A percentile compares a stretch with the other conserved stretches of the same genome.
Evolutionary conservation across 2,888 invertebrate species (phyloP).

Genomic region (Cepaea hortensis): DNA sequence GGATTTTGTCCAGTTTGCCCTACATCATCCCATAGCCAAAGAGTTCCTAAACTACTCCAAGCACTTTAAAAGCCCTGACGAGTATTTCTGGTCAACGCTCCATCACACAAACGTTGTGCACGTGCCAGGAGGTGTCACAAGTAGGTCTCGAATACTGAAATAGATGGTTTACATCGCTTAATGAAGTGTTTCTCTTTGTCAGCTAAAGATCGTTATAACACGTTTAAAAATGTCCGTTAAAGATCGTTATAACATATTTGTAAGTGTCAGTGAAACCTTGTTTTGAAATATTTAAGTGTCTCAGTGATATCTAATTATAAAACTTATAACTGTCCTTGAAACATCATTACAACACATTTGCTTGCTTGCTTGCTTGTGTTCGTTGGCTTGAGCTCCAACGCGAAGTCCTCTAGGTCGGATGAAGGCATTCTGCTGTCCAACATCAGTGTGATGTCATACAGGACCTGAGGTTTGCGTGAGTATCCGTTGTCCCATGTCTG

Average conservation of each 20-base stretch:
- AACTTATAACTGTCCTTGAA: conserved; percentile 69
- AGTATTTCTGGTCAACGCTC: conserved; percentile 75
- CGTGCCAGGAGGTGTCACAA: conserved; percentile 71
- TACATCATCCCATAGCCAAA: conserved; percentile 62
- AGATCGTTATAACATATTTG: too few relatives aligned
- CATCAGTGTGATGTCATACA: too few relatives aligned
- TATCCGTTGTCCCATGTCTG: too few relatives aligned
- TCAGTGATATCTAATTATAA: not conserved
- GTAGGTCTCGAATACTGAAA: conserved; percentile 53
- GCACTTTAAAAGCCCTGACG: conserved; percentile 72
- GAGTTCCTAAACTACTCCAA: conserved; percentile 71
- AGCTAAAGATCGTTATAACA: not conserved
- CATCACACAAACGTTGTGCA: conserved; percentile 70
- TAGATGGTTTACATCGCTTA: not conserved
- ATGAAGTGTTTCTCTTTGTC: not conserved
- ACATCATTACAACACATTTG: conserved; percentile 58
- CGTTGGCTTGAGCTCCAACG: too few relatives aligned
- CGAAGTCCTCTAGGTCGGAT: too few relatives aligned
- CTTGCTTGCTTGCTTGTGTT: too few relatives aligned
- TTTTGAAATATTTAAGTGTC: too few relatives aligned
- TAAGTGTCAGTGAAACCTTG: too few relatives aligned
- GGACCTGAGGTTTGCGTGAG: too few relatives aligned
- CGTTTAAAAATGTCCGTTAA: not conserved
- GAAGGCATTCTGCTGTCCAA: too few relatives aligned
- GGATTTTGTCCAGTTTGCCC: conserved; percentile 70